A percentile compares a stretch with the other conserved stretches of the same genome.
These are phyloP conservation scores for Gymnopithys bicolor DNA, from an alignment of 2,797 vertebrate genomes.

Conservation along the genomic window DNA sequence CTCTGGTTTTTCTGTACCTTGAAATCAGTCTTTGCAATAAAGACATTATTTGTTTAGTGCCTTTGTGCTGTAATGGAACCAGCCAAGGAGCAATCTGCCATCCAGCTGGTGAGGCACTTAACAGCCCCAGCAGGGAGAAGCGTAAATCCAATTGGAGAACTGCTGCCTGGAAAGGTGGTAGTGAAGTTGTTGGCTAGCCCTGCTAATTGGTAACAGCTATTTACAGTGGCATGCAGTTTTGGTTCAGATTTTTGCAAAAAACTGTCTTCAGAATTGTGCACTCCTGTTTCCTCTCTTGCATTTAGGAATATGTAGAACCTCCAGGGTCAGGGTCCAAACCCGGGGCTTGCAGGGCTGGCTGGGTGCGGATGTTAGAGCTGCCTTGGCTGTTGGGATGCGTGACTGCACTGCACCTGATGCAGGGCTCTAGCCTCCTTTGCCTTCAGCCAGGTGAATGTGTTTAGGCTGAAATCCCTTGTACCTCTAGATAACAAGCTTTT, in stretches of 20 bases:
- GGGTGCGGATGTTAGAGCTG: background rate
- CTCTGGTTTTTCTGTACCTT: background rate
- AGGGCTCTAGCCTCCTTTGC: background rate
- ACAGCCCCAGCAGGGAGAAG: background rate
- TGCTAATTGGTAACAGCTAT: background rate
- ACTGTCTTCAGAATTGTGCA: rapidly evolving
- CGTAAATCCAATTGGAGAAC: background rate
- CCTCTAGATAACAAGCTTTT: background rate
- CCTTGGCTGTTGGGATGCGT: background rate
- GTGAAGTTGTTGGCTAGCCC: background rate
- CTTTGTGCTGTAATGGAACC: background rate
- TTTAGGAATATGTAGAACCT: rapidly evolving
- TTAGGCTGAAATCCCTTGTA: background rate
- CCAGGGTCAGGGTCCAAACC: background rate
- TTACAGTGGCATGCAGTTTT: background rate
- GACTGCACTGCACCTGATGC: background rate
- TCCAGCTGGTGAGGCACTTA: background rate
- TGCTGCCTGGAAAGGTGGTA: background rate
- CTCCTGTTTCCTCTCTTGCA: background rate
- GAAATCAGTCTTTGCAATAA: background rate
- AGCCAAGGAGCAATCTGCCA: background rate
- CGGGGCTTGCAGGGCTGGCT: rapidly evolving
- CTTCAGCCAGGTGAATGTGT: background rate
- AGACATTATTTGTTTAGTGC: background rate
- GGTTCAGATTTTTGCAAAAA: background rate